Conservation (phyloP, 2,797 vertebrate genomes). For the Numenius phaeopus region DNA sequence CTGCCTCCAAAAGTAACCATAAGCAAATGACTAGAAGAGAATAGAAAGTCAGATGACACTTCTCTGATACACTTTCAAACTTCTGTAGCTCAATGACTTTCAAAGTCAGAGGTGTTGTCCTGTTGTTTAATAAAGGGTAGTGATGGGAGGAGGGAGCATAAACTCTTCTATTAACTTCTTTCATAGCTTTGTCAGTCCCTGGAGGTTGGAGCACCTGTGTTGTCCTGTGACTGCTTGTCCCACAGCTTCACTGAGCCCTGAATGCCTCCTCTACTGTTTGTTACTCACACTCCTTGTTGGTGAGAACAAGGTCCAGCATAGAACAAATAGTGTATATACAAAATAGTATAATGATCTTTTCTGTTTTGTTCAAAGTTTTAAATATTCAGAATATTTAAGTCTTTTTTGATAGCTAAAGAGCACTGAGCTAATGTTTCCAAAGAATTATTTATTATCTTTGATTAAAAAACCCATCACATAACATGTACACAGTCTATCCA, state of each 20-base stretch:
- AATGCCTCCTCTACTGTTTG: not conserved
- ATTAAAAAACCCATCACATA: rapidly evolving
- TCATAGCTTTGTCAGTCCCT: not conserved
- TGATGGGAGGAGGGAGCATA: not conserved
- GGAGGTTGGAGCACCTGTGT: not conserved
- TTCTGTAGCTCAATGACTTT: not conserved
- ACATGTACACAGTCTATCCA: not conserved
- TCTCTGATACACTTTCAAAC: not conserved
- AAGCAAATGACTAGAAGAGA: not conserved
- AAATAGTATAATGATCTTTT: not conserved
- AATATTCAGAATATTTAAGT: not conserved
- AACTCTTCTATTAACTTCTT: not conserved
- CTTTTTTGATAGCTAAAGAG: not conserved
- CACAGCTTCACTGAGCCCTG: not conserved
- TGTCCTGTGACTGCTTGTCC: not conserved
- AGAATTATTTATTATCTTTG: not conserved
- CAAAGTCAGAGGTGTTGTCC: not conserved
- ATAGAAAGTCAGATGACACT: not conserved
- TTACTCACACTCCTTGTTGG: not conserved
- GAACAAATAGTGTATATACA: not conserved
- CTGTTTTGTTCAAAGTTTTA: not conserved
- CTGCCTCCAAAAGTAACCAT: not conserved
- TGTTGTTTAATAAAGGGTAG: not conserved
- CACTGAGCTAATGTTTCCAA: not conserved
- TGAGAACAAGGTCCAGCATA: not conserved